Evolutionary conservation across 2,888 invertebrate genomes (phyloP).

Genomic region (Barypeithes pellucidus): DNA sequence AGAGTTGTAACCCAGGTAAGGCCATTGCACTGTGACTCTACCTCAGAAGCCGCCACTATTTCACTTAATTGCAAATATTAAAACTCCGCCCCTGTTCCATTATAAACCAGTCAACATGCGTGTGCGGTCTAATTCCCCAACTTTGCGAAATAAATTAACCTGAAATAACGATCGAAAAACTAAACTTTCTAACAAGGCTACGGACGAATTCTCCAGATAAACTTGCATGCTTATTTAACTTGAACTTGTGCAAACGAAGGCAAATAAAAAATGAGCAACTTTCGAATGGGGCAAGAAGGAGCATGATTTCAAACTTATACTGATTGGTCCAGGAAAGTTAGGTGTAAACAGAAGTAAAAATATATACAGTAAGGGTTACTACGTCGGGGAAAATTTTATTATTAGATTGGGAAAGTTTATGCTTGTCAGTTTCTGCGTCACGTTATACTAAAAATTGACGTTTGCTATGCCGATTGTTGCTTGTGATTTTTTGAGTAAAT

Average conservation of each 20-base stretch:
- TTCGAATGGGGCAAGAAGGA: neutral
- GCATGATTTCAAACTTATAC: neutral
- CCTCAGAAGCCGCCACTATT: too few relatives aligned
- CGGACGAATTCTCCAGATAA: slow-evolving; percentile 8
- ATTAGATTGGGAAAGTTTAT: too few relatives aligned
- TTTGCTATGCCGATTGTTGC: too few relatives aligned
- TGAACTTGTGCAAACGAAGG: slow-evolving; percentile 16
- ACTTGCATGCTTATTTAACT: slow-evolving; percentile 21
- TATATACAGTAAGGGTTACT: neutral
- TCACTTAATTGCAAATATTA: too few relatives aligned
- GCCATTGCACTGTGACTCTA: too few relatives aligned
- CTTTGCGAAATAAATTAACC: slow-evolving; percentile 12
- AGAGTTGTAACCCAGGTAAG: too few relatives aligned
- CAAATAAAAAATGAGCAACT: slow-evolving; percentile 8
- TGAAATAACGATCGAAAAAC: slow-evolving; percentile 20
- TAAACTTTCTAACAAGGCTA: slow-evolving; percentile 3
- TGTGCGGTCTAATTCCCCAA: slow-evolving; percentile 5
- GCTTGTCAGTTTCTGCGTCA: too few relatives aligned
- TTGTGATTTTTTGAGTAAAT: too few relatives aligned
- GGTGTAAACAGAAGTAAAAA: neutral
- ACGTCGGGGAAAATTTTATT: neutral
- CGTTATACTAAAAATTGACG: too few relatives aligned
- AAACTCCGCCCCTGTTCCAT: slow-evolving; percentile 3
- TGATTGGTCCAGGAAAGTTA: neutral
- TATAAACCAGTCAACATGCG: slow-evolving; percentile 5